A percentile compares a stretch with the other conserved stretches of the same genome.
phyloP scores from a whole-genome alignment of 1,140 invertebrate genomes.

The Mycetomoellerius zeteki region DNA sequence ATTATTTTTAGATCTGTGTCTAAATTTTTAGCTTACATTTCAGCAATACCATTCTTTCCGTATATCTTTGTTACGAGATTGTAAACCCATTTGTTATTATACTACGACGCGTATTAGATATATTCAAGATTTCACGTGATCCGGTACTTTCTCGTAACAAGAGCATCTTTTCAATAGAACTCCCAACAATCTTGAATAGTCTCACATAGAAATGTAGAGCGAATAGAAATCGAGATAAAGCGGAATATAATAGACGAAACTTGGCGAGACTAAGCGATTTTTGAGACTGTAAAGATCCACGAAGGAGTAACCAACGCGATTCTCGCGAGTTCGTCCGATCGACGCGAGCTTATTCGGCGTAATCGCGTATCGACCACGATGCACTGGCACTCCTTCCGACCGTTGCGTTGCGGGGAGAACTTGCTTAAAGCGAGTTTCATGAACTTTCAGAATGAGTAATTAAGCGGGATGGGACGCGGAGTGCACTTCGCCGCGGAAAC shows the following conservation, averaged over 20 bases:
- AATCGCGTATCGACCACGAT: slow-evolving; percentile 75
- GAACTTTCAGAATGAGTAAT: slow-evolving; percentile 78
- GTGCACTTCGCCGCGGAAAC: slow-evolving; percentile 66
- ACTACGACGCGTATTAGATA: too few relatives aligned
- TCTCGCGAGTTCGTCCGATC: slow-evolving; percentile 29
- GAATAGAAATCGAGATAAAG: neutral
- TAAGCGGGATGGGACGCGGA: slow-evolving; percentile 70
- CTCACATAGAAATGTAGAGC: neutral
- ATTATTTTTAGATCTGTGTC: too few relatives aligned
- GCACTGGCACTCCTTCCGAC: slow-evolving; percentile 31
- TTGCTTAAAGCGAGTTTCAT: slow-evolving; percentile 73
- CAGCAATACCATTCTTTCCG: too few relatives aligned
- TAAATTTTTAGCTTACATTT: too few relatives aligned
- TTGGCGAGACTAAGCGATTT: neutral
- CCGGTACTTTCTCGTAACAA: too few relatives aligned
- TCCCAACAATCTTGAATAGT: neutral
- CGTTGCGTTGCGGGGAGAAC: slow-evolving; percentile 57
- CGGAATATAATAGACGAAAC: neutral
- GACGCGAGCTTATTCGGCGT: slow-evolving; percentile 71
- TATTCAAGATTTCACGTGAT: too few relatives aligned
- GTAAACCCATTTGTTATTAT: too few relatives aligned
- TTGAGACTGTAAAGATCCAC: slow-evolving; percentile 39
- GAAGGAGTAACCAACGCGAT: neutral
- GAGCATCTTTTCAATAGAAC: too few relatives aligned
- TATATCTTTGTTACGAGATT: too few relatives aligned